These are phyloP conservation scores for Micrastur ruficollis DNA, from an alignment of 2,797 vertebrate species.

Conservation along the genomic window DNA sequence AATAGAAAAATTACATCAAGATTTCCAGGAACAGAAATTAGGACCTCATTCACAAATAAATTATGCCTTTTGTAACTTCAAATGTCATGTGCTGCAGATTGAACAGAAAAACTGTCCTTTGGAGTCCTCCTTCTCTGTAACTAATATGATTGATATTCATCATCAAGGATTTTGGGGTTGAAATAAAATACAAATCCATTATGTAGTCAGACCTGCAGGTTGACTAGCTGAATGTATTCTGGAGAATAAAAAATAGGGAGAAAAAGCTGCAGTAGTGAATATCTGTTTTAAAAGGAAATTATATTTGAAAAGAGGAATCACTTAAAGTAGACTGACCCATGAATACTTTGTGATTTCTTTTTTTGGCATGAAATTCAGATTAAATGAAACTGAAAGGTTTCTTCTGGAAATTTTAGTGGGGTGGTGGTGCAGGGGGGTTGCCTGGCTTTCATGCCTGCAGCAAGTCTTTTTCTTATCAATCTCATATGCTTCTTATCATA, in stretches of 20 bases:
- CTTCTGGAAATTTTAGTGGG: not conserved
- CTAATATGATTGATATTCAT: not conserved
- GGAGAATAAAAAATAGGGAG: not conserved
- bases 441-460: not conserved
- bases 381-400: not conserved
- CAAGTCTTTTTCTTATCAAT: conserved; percentile 30
- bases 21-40: conserved; percentile 8
- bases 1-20: not conserved
- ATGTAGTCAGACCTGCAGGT: not conserved
- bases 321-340: not conserved
- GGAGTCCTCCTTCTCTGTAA: not conserved
- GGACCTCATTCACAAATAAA: conserved; percentile 45
- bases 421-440: not conserved
- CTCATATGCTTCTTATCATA: conserved; percentile 27
- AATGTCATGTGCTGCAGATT: not conserved
- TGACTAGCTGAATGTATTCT: not conserved
- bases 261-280: not conserved
- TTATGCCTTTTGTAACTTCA: conserved; percentile 27
- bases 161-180: not conserved
- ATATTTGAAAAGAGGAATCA: not conserved
- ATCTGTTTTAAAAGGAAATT: not conserved
- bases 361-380: not conserved
- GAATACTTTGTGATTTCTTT: not conserved
- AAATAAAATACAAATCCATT: not conserved
- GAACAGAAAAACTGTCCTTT: not conserved